phyloP scores from a whole-genome alignment of 2,113 vertebrate species.

The Tiliqua scincoides region DNA sequence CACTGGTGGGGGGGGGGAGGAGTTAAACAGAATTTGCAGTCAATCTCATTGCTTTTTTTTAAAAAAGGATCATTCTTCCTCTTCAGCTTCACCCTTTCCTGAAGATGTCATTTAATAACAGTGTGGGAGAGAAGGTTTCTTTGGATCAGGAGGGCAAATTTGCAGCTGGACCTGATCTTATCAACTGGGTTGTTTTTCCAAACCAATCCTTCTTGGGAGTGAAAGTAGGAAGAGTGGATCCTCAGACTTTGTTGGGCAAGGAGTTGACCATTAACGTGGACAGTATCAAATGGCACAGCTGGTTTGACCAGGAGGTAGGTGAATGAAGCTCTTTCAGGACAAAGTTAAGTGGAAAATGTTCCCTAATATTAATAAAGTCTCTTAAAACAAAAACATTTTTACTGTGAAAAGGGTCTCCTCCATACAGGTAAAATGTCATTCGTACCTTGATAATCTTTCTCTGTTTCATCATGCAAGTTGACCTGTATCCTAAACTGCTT shows the following conservation, averaged over 20 bases:
- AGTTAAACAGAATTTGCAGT: too few species aligned
- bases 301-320: not conserved
- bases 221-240: not conserved
- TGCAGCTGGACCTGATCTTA: not conserved
- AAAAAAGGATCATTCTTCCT: not conserved
- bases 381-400: too few species aligned
- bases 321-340: too few species aligned
- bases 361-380: too few species aligned
- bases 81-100: not conserved
- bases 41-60: too few species aligned
- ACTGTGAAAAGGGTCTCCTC: too few species aligned
- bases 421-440: too few species aligned
- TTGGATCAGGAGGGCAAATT: conserved; percentile 1
- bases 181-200: conserved; percentile 15
- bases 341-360: too few species aligned
- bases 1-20: too few species aligned
- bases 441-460: too few species aligned
- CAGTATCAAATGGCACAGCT: not conserved
- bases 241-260: not conserved
- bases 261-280: not conserved
- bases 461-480: too few species aligned
- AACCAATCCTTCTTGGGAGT: conserved; percentile 3
- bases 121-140: not conserved
- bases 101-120: not conserved
- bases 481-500: too few species aligned